phyloP scores from a whole-genome alignment of 2,113 vertebrate genomes.

The Cyanoliseus patagonus region DNA sequence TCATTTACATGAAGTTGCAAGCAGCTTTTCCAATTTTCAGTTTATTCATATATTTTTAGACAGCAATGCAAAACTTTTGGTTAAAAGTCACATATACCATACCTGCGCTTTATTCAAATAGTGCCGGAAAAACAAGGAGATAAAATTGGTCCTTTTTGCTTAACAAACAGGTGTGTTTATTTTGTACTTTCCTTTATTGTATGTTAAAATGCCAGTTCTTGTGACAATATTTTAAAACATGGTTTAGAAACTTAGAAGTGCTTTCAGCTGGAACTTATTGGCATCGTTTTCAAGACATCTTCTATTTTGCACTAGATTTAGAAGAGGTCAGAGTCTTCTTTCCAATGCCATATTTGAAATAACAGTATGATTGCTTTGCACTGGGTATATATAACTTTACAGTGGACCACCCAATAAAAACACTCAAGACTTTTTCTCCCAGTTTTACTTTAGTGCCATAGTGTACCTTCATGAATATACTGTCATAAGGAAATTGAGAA shows the following conservation, averaged over 20 bases:
- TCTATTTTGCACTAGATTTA: not conserved
- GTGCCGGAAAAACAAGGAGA: not conserved
- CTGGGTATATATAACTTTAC: not conserved
- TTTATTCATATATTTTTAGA: not conserved
- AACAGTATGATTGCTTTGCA: not conserved
- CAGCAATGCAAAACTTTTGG: accelerated
- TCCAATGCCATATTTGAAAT: not conserved
- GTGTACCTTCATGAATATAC: not conserved
- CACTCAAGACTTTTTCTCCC: accelerated
- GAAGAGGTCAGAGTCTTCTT: not conserved
- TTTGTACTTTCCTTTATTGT: not conserved
- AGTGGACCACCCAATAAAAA: not conserved
- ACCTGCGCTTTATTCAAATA: not conserved
- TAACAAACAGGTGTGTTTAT: not conserved
- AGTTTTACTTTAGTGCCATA: not conserved
- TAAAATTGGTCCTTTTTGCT: not conserved
- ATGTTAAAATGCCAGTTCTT: not conserved
- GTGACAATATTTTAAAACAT: not conserved
- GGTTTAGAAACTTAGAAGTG: not conserved
- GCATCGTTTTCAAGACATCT: not conserved
- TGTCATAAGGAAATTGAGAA: not conserved
- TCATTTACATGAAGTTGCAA: not conserved
- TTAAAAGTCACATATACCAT: not conserved
- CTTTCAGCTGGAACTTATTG: not conserved
- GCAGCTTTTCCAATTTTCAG: not conserved